Percentiles rank a stretch among this genome's conserved stretches.
Evolutionary conservation across 2,797 vertebrate genomes (phyloP).

Genomic region (Halcyon badia): DNA sequence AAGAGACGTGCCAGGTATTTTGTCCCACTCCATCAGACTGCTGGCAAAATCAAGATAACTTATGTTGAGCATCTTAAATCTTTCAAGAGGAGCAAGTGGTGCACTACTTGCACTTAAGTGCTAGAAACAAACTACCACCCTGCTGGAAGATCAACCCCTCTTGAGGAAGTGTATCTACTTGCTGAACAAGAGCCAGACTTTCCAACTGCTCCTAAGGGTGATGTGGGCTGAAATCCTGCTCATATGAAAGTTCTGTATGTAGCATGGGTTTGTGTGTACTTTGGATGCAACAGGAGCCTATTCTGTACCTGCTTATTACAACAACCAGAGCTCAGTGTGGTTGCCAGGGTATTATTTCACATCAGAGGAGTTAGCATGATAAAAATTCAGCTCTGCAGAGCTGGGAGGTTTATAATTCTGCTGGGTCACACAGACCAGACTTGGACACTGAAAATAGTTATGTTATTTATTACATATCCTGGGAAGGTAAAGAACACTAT

Average conservation of each 20-base stretch:
- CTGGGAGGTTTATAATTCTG: background rate
- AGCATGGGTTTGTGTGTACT: rapidly evolving
- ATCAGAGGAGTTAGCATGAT: background rate
- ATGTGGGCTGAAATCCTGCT: background rate
- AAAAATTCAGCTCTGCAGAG: background rate
- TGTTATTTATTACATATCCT: background rate
- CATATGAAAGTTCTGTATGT: rapidly evolving
- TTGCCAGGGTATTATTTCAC: background rate
- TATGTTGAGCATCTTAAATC: background rate
- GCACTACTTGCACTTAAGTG: background rate
- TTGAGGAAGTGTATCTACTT: background rate
- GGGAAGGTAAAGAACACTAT: background rate
- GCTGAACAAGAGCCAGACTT: background rate
- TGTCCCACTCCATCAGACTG: background rate
- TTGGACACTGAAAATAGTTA: background rate
- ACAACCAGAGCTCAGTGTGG: background rate
- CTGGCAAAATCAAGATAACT: background rate
- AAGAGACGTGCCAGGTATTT: background rate
- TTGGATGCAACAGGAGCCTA: background rate
- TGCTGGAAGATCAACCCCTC: background rate
- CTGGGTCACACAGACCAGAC: background rate
- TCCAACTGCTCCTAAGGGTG: background rate
- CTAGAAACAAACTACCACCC: background rate
- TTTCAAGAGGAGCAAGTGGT: background rate
- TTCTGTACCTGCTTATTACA: background rate